Percentiles rank a stretch among this genome's conserved stretches.
Conservation (phyloP, 2,113 vertebrate species). For the human (Homo sapiens) region GRCh38 chr12:41606501-41607000, state of each 20-base stretch:
- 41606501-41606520: accelerated
- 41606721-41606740: constrained; percentile 50
- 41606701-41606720: background rate
- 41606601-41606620: background rate
- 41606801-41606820: constrained; percentile 69
- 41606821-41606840: constrained; percentile 88
- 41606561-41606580: background rate
- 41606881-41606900: constrained; percentile 91
- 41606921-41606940: constrained; percentile 90
- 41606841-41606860: constrained; percentile 87
- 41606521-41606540: background rate
- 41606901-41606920: constrained; percentile 88
- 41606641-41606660: background rate
- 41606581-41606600: background rate
- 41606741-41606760: constrained; percentile 51
- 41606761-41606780: background rate
- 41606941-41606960: constrained; percentile 89
- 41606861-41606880: constrained; percentile 87
- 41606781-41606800: background rate
- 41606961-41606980: constrained; percentile 74
- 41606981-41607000: constrained; percentile 86
- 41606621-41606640: background rate
- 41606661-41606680: constrained; percentile 58
- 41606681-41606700: background rate
- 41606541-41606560: background rate